Evolutionary conservation across 2,113 vertebrate genomes (phyloP).

Genomic region (Rhineura floridana): DNA sequence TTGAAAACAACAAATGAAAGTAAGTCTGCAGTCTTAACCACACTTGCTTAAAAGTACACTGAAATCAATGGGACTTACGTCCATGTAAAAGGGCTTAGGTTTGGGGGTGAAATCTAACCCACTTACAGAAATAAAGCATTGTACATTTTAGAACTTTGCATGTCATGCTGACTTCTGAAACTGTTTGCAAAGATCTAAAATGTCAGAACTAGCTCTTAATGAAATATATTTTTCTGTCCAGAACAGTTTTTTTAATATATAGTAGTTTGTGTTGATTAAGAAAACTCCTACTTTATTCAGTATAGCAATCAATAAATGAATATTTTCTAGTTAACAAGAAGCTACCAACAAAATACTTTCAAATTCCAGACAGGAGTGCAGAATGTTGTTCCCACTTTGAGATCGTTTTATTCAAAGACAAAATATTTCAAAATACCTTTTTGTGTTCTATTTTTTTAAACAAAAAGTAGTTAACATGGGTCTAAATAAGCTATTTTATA

Average conservation of each 20-base stretch:
- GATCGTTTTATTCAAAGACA: slow-evolving; percentile 22
- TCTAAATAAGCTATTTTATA: slow-evolving; percentile 17
- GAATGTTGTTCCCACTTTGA: slow-evolving; percentile 42
- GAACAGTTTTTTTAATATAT: background rate
- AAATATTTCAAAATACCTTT: slow-evolving; percentile 33
- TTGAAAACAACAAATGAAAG: background rate
- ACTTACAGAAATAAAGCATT: background rate
- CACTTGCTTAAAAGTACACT: background rate
- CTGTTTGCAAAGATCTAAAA: background rate
- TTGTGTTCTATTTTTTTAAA: slow-evolving; percentile 39
- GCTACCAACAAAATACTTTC: slow-evolving; percentile 57
- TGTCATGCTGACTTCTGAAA: background rate
- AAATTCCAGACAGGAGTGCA: slow-evolving; percentile 29
- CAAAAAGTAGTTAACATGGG: slow-evolving; percentile 4
- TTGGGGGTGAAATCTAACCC: background rate
- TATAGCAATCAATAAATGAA: slow-evolving; percentile 55
- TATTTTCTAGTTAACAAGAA: slow-evolving; percentile 57
- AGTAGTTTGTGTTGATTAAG: background rate
- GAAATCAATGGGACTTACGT: background rate
- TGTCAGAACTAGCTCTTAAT: background rate
- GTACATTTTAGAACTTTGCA: background rate
- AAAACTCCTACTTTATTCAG: slow-evolving; percentile 47
- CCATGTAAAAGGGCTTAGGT: background rate
- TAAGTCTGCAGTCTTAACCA: background rate
- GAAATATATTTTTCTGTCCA: background rate